phyloP scores from a whole-genome alignment of 1,140 invertebrate species.

The Drosophila asahinai region DNA sequence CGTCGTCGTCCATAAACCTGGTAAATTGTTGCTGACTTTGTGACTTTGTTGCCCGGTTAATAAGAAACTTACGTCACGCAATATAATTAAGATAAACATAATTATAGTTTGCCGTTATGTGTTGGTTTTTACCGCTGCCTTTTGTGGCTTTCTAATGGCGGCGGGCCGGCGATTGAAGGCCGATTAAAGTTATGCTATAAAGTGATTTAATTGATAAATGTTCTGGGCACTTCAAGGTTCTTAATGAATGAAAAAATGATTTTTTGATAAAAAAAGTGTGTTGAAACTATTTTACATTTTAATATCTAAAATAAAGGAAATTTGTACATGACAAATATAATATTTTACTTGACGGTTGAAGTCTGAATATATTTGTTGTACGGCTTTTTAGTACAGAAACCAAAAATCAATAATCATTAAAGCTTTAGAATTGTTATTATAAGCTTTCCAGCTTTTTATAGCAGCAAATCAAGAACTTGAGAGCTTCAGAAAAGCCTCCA shows the following conservation, averaged over 20 bases:
- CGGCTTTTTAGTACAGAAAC: neutral
- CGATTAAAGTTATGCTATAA: slow-evolving; percentile 59
- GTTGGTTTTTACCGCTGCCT: slow-evolving; percentile 50
- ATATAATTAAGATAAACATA: slow-evolving; percentile 84
- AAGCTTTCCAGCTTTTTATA: neutral
- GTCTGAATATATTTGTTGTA: neutral
- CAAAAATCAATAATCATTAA: neutral
- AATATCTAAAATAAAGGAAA: neutral
- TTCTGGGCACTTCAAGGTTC: neutral
- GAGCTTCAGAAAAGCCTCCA: neutral
- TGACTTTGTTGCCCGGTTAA: slow-evolving; percentile 76
- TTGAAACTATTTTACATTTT: neutral
- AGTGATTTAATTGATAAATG: slow-evolving; percentile 9
- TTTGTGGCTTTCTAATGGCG: slow-evolving; percentile 62
- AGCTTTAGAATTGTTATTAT: neutral
- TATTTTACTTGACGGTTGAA: neutral
- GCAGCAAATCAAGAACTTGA: neutral
- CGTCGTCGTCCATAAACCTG: slow-evolving; percentile 46
- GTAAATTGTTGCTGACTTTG: slow-evolving; percentile 72
- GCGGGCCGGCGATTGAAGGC: slow-evolving; percentile 24
- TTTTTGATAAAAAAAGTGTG: too few species aligned
- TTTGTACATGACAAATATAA: too few species aligned
- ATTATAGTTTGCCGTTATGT: slow-evolving; percentile 77
- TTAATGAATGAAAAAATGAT: too few species aligned
- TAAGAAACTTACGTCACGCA: slow-evolving; percentile 81